These are phyloP conservation scores for Knipowitschia caucasica DNA, from an alignment of 2,797 vertebrate species.

Conservation along the genomic window DNA sequence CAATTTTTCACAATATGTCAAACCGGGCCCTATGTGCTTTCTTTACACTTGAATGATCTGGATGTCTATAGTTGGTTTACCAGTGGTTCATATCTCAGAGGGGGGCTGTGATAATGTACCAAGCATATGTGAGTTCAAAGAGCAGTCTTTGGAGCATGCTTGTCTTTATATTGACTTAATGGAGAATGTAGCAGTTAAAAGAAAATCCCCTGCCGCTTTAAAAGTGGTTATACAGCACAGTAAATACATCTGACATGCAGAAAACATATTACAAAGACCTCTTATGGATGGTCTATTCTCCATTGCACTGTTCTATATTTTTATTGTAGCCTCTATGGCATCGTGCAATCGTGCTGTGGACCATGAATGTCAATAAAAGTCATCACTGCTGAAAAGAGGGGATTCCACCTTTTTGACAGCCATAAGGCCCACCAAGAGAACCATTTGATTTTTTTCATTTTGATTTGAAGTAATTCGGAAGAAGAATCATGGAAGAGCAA, in stretches of 20 bases:
- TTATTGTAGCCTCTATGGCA: no score
- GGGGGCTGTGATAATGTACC: constrained; percentile 48
- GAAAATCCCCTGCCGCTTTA: constrained; percentile 15
- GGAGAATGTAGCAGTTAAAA: constrained; percentile 30
- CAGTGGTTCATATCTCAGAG: constrained; percentile 47
- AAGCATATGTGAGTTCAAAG: constrained; percentile 35
- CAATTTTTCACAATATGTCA: constrained; percentile 20
- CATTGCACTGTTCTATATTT: no score
- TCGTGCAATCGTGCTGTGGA: no score
- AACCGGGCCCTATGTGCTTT: constrained; percentile 45
- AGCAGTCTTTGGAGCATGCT: constrained; percentile 27
- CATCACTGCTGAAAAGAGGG: no score
- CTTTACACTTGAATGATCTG: constrained; percentile 43
- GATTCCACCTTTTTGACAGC: no score
- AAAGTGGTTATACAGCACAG: not conserved
- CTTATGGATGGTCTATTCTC: no score
- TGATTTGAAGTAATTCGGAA: no score
- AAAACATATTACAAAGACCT: no score
- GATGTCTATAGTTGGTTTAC: constrained; percentile 50
- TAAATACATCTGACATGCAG: not conserved
- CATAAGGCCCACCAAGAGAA: no score
- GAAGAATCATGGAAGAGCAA: no score
- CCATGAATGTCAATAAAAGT: no score
- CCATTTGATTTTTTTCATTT: no score
- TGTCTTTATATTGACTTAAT: constrained; percentile 53